Evolutionary conservation across 2,113 vertebrate genomes (phyloP).

Genomic region (Dendrocopos noguchii): DNA sequence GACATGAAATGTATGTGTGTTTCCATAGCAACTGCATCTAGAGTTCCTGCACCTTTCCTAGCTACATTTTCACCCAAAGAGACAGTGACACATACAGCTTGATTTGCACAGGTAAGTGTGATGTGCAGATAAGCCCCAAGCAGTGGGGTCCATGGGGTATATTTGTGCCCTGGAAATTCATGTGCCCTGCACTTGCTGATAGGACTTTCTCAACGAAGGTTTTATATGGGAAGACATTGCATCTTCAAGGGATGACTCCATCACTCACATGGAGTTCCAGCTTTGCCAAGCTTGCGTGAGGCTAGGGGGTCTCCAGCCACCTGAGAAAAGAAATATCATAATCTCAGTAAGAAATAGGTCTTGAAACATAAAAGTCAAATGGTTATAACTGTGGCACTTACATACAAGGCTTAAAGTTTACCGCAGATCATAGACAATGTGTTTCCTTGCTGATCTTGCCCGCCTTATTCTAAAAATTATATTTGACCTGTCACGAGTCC

Average conservation of each 20-base stretch:
- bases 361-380: background rate
- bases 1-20: background rate
- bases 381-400: background rate
- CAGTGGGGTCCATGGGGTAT: fast-evolving
- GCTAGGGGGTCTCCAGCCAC: background rate
- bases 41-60: background rate
- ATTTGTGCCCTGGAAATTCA: background rate
- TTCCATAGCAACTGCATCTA: background rate
- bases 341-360: background rate
- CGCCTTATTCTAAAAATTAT: background rate
- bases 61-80: background rate
- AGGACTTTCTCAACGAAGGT: background rate
- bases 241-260: background rate
- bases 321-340: background rate
- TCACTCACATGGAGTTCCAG: fast-evolving
- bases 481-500: background rate
- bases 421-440: fast-evolving
- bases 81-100: background rate
- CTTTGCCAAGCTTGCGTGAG: background rate
- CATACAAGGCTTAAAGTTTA: background rate
- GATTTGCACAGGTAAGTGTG: background rate
- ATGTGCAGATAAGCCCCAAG: background rate
- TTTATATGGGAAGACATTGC: background rate
- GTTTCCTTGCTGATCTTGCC: background rate
- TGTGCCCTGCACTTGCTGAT: background rate